phyloP scores from a whole-genome alignment of 2,888 invertebrate species.

The Schrankia costaestrigalis region DNA sequence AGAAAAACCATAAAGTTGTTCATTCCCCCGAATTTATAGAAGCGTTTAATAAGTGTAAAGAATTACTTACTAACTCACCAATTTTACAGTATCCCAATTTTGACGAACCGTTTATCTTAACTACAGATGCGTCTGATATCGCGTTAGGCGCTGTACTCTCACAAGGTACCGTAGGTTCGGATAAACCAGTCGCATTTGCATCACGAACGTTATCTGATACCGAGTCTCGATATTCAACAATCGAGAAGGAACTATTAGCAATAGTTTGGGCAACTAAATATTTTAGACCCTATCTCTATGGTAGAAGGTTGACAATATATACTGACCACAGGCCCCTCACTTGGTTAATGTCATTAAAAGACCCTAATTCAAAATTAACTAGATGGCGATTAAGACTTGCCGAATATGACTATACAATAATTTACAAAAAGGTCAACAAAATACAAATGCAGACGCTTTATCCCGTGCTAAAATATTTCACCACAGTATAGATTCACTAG shows the following conservation, averaged over 20 bases:
- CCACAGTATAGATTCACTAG: background rate
- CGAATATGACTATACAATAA: background rate
- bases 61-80: slow-evolving; percentile 4
- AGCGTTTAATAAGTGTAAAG: slow-evolving; percentile 12
- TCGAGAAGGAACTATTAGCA: slow-evolving; percentile 5
- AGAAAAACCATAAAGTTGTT: no score
- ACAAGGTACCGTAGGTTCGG: no score
- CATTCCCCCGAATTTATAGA: no score
- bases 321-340: background rate
- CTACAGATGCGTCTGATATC: slow-evolving; percentile 25
- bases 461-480: background rate
- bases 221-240: slow-evolving; percentile 4
- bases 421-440: background rate
- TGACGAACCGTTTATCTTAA: slow-evolving; percentile 20
- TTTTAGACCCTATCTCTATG: slow-evolving; percentile 6
- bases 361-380: background rate
- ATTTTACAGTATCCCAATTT: slow-evolving; percentile 19
- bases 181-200: no score
- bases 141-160: slow-evolving; percentile 26
- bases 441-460: background rate
- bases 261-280: slow-evolving; percentile 9
- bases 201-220: no score
- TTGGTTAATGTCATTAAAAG: no score
- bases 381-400: background rate
- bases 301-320: slow-evolving; percentile 2